Conservation (phyloP, 2,888 invertebrate species). For the Mythimna vitellina region DNA sequence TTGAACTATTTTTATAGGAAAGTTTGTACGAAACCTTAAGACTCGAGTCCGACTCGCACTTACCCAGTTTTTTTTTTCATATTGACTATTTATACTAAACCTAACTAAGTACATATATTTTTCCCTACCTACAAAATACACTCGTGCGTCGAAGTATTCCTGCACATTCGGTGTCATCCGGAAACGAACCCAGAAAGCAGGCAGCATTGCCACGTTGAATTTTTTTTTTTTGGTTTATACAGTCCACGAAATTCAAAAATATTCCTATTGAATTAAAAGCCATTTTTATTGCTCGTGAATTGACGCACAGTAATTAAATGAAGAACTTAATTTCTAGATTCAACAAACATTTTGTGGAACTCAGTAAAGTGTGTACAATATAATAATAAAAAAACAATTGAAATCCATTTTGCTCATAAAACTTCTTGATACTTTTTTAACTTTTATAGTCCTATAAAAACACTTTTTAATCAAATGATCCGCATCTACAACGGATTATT, state of each 20-base stretch:
- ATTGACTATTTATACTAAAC: too few relatives aligned
- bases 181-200: too few relatives aligned
- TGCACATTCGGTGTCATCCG: too few relatives aligned
- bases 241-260: background rate
- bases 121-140: too few relatives aligned
- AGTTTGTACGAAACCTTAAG: too few relatives aligned
- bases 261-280: background rate
- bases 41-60: too few relatives aligned
- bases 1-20: too few relatives aligned
- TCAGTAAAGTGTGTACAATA: conserved; percentile 11
- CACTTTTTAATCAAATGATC: conserved; percentile 13
- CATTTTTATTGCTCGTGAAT: conserved; percentile 1
- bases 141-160: too few relatives aligned
- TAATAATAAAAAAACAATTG: background rate
- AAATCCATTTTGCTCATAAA: conserved; percentile 9
- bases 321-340: background rate
- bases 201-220: too few relatives aligned
- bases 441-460: conserved; percentile 28
- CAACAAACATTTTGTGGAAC: conserved; percentile 5
- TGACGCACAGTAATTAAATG: background rate
- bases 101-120: too few relatives aligned
- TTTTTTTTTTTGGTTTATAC: background rate
- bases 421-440: conserved; percentile 5
- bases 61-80: too few relatives aligned
- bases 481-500: background rate